A percentile compares a stretch with the other conserved stretches of the same genome.
Conservation (phyloP, 2,797 vertebrate genomes). For the Adrianichthys oophorus region DNA sequence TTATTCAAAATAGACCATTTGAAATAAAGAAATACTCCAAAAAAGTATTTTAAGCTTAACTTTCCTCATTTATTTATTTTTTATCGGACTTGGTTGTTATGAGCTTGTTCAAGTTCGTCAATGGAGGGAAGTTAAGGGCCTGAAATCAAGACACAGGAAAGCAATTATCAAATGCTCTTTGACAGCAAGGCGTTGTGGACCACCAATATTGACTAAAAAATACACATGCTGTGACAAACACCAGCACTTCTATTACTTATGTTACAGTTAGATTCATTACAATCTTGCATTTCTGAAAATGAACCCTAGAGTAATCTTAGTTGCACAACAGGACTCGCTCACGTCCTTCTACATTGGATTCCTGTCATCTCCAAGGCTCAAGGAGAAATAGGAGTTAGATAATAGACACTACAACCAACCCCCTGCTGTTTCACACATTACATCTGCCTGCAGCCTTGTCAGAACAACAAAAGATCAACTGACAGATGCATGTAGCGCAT, state of each 20-base stretch:
- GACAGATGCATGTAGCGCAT: background rate
- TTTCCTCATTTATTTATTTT: no score
- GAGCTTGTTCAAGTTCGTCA: no score
- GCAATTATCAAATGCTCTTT: no score
- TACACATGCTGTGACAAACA: background rate
- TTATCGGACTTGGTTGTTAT: no score
- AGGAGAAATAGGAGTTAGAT: background rate
- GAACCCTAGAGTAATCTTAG: background rate
- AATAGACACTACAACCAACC: background rate
- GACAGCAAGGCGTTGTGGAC: no score
- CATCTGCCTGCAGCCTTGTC: background rate
- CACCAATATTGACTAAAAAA: no score
- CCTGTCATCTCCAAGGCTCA: conserved; percentile 2
- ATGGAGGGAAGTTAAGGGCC: no score
- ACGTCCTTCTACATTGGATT: background rate
- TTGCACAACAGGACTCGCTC: background rate
- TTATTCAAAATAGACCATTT: no score
- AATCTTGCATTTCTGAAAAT: background rate
- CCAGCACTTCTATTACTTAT: background rate
- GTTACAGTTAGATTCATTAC: background rate
- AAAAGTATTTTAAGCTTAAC: no score
- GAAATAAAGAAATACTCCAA: no score
- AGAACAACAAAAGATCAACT: background rate
- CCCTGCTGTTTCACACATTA: background rate
- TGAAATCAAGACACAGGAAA: no score